These are phyloP conservation scores for Tricholauxania praeusta DNA, from an alignment of 2,888 invertebrate genomes.

Conservation along the genomic window DNA sequence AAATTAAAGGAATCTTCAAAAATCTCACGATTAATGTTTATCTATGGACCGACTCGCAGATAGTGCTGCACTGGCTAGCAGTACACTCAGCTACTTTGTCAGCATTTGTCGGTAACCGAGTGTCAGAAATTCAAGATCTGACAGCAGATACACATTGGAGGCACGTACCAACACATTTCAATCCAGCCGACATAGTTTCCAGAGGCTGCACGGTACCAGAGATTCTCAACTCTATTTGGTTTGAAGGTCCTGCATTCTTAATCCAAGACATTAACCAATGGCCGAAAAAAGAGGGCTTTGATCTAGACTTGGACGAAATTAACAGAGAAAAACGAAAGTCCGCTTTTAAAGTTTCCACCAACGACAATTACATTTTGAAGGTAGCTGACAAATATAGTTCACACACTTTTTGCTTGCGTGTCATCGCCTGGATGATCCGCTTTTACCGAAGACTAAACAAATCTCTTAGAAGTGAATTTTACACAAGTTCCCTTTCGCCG, in stretches of 20 bases:
- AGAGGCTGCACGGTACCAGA: not conserved
- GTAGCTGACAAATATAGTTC: not conserved
- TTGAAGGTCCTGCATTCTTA: too few species aligned
- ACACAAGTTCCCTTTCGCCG: not conserved
- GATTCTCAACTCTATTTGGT: too few species aligned
- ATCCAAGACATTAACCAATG: too few species aligned
- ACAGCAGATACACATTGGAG: not conserved
- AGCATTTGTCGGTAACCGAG: not conserved
- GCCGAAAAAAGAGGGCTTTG: too few species aligned
- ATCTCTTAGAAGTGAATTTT: not conserved
- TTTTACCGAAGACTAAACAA: not conserved
- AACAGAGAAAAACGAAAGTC: too few species aligned
- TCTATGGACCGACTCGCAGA: too few species aligned
- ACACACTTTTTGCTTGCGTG: constrained; percentile 4
- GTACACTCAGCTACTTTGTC: not conserved
- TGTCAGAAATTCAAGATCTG: not conserved
- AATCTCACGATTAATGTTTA: not conserved
- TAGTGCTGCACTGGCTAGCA: not conserved
- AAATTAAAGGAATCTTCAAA: not conserved
- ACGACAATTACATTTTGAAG: too few species aligned
- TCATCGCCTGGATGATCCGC: constrained; percentile 26
- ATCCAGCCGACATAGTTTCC: not conserved
- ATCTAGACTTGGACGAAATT: too few species aligned
- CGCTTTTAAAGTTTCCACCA: too few species aligned
- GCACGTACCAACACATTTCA: not conserved